phyloP scores from a whole-genome alignment of 2,888 invertebrate genomes.

The Xanthostigma xanthostigma region DNA sequence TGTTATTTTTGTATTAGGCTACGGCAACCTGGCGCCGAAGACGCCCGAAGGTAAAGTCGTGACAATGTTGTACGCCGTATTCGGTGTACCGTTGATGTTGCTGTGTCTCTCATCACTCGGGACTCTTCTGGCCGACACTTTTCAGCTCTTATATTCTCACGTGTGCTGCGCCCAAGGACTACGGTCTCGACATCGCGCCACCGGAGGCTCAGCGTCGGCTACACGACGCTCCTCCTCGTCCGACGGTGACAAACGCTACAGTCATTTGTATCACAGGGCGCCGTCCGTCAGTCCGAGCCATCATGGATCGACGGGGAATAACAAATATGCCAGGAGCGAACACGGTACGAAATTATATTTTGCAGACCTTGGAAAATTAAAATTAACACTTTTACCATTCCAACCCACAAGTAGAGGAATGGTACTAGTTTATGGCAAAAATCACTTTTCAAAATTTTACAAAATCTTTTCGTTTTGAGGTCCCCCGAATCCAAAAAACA shows the following conservation, averaged over 20 bases:
- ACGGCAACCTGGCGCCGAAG: conserved; percentile 72
- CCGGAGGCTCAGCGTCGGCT: conserved; percentile 16
- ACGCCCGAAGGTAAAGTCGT: conserved; percentile 70
- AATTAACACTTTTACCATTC: too few species aligned
- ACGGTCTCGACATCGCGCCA: conserved; percentile 23
- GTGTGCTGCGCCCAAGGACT: conserved; percentile 25
- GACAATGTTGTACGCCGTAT: conserved; percentile 73
- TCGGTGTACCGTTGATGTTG: conserved; percentile 77
- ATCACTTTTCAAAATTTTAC: too few species aligned
- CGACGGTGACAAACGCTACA: conserved; percentile 24
- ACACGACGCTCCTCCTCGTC: conserved; percentile 9
- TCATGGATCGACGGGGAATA: background rate
- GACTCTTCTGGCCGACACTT: conserved; percentile 60
- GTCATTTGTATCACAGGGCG: conserved; percentile 40
- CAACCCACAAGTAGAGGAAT: too few species aligned
- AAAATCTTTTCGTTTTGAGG: too few species aligned
- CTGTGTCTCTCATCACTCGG: conserved; percentile 76
- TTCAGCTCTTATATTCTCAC: conserved; percentile 49
- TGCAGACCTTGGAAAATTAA: too few species aligned
- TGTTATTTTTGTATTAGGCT: conserved; percentile 39
- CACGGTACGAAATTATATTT: too few species aligned
- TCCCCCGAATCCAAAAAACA: too few species aligned
- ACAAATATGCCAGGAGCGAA: too few species aligned
- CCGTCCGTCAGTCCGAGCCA: conserved; percentile 31
- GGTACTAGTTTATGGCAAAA: too few species aligned